Evolutionary conservation across 2,888 invertebrate genomes (phyloP), one percentile per base, ranked within the genome.

Genomic region (Sminthurinus aureus): DNA sequence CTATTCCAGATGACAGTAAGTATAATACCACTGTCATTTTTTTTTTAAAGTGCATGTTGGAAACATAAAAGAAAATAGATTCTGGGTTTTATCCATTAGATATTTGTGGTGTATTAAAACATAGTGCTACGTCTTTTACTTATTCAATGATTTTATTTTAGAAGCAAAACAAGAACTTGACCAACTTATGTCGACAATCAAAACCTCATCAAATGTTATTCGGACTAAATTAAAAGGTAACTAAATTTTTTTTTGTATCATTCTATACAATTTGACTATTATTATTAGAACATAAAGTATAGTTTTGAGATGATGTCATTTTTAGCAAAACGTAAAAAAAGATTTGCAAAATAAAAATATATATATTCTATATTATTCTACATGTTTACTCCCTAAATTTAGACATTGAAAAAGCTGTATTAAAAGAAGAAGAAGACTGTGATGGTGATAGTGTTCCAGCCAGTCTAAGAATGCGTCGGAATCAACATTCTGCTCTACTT

Each of bases 111-210:
- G 20, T 26, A 52, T 22, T 82, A n/a, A n/a, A n/a, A n/a, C n/a
- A n/a, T n/a, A n/a, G n/a, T n/a, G n/a, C n/a, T n/a, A n/a, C n/a
- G 38, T 38, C 38, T 38, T 1, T 1, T 38, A 38, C 38, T 6
- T 38, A 38, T 38, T 38, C 6, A 38, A 38, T 38, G 38, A 38
- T 52, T 51, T 85, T 83, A 11, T 38, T 38, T 38, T 71, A 87
- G 87, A 80, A 77, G 84, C 93, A 89, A 93, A 93, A 90, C 91
- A 92, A 86, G 93, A 93, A 89, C 89, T 94, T 90, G 93, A 94
- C 86, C 90, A 90, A 52, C 91, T 92, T 86, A 92, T 92, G 87
- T 91, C 91, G 86, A 91, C 91, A 73, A 92, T 93, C 85, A 91
- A 92, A 88, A 92, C 91, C 80, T 90, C 91, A 2, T 92, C 92